These are phyloP conservation scores for Drosophila ananassae DNA, from an alignment of 1,140 invertebrate genomes.

Conservation along the genomic window DNA sequence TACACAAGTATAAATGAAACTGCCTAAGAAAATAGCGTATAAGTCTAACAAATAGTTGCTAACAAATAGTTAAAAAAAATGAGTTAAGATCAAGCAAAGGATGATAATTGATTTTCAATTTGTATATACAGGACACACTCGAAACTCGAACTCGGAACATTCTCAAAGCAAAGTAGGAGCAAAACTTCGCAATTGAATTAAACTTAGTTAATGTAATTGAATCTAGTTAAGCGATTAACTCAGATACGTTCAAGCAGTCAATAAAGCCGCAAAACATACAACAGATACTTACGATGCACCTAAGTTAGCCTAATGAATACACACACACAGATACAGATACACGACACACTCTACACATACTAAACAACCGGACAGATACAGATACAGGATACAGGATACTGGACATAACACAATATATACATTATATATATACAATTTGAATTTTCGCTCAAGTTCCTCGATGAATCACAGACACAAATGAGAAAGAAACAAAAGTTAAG, in stretches of 20 bases:
- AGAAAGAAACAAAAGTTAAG: conserved; percentile 53
- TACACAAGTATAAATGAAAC: conserved; percentile 79
- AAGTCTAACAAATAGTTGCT: conserved; percentile 72
- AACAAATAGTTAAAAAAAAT: conserved; percentile 19
- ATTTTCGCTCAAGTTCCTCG: conserved; percentile 79
- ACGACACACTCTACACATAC: neutral
- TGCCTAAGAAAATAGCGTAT: conserved; percentile 72
- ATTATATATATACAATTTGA: conserved; percentile 43
- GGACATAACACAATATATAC: conserved; percentile 3
- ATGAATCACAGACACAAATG: conserved; percentile 61
- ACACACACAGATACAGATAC: conserved; percentile 23
- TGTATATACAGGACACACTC: conserved; percentile 53
- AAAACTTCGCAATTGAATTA: conserved; percentile 78
- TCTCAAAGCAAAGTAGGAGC: conserved; percentile 78
- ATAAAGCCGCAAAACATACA: conserved; percentile 64
- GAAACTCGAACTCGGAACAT: conserved; percentile 28
- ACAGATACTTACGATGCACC: conserved; percentile 59
- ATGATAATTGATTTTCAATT: conserved; percentile 53
- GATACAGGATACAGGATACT: conserved; percentile 8
- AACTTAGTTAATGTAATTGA: conserved; percentile 73
- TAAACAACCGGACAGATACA: neutral
- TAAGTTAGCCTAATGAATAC: conserved; percentile 59
- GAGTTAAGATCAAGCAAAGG: conserved; percentile 4
- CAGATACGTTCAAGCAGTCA: conserved; percentile 68
- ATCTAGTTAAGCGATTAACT: conserved; percentile 55